phyloP scores from a whole-genome alignment of 2,797 vertebrate genomes.

The Parauchenoglanis punctatus region DNA sequence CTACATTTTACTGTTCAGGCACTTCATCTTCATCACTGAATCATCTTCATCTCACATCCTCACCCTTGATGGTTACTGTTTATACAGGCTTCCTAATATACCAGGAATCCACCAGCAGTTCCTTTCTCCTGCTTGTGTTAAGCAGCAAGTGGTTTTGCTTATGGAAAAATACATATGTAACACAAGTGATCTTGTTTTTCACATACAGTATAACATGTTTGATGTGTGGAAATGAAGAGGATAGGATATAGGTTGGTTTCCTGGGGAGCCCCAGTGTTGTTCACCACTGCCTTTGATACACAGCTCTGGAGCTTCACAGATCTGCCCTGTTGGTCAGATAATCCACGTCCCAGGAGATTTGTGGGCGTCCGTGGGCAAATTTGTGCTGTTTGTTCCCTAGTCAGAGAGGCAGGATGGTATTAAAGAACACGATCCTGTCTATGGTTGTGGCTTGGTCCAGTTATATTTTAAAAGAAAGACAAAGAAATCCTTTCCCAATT shows the following conservation, averaged over 20 bases:
- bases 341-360: neutral
- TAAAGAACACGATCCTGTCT: neutral
- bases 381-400: neutral
- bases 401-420: neutral
- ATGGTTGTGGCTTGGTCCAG: neutral
- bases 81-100: neutral
- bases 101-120: neutral
- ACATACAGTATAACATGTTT: too few relatives aligned
- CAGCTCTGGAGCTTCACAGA: neutral
- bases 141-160: neutral
- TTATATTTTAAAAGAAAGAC: neutral
- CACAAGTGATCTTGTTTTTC: neutral
- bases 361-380: neutral
- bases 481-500: neutral
- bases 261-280: neutral
- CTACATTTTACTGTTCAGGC: neutral
- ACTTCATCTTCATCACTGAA: neutral
- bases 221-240: neutral
- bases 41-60: too few relatives aligned
- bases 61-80: neutral
- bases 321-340: neutral
- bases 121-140: neutral
- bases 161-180: neutral
- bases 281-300: neutral
- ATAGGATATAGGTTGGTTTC: neutral